phyloP scores from a whole-genome alignment of 1,140 invertebrate species.

The Eumaeus atala region DNA sequence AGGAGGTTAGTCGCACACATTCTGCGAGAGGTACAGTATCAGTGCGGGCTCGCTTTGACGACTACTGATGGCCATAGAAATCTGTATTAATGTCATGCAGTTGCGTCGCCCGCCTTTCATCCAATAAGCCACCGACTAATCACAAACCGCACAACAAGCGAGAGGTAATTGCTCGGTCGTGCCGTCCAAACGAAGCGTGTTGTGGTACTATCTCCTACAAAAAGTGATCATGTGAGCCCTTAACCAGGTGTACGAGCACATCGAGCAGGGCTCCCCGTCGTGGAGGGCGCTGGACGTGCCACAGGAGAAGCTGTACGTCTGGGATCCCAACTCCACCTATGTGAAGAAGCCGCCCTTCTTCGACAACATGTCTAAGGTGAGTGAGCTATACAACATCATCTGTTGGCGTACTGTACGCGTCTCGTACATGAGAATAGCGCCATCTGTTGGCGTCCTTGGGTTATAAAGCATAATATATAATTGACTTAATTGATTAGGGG shows the following conservation, averaged over 20 bases:
- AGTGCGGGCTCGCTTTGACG: conserved; percentile 78
- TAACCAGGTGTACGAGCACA: conserved; percentile 83
- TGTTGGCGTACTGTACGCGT: too few species aligned
- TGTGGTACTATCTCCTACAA: background rate
- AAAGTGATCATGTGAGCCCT: conserved; percentile 1
- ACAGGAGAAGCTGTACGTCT: conserved; percentile 90
- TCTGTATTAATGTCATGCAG: too few species aligned
- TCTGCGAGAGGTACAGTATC: background rate
- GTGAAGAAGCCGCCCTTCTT: conserved; percentile 99
- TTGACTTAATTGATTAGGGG: too few species aligned
- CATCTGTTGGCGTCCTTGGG: too few species aligned
- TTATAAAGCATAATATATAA: background rate
- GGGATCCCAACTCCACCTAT: conserved; percentile 94
- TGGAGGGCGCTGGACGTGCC: conserved; percentile 92
- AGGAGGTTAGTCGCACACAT: conserved; percentile 79
- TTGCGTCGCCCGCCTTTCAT: too few species aligned
- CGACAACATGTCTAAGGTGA: conserved; percentile 84
- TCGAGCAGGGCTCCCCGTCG: conserved; percentile 87
- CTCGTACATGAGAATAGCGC: too few species aligned
- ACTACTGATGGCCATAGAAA: conserved; percentile 89
- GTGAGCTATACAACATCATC: background rate
- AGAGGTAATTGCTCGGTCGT: too few species aligned
- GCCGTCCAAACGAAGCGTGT: too few species aligned
- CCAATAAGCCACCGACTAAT: too few species aligned
- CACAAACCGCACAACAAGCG: too few species aligned